Evolutionary conservation across 2,113 vertebrate species (phyloP), one percentile per base, ranked within the genome.

Genomic region (Prinia subflava): DNA sequence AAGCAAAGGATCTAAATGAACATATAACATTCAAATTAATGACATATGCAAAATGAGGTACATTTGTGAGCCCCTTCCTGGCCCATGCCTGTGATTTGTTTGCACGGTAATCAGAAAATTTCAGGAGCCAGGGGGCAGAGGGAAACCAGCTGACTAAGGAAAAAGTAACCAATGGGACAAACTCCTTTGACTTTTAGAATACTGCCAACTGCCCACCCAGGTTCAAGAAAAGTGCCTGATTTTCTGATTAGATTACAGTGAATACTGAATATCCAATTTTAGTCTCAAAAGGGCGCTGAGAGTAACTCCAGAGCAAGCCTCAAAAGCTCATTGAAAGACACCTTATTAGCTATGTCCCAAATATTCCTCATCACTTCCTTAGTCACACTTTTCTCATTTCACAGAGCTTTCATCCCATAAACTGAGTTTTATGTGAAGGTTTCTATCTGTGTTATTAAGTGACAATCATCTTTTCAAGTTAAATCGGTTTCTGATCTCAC

Each of bases 271-370:
- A 28, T 81, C 46, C 27, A 52, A 1, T 39, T 82, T 62, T 50
- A 67, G 7, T 39, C 25, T 81, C 42, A 21, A 81, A 37, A 83
- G 7, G 15, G 6, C 0, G 0, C 23, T 74, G 30, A 37, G 11
- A 62, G 12, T n/a, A 82, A 59, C 21, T 65, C 64, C 21, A 85
- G 13, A 2, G 1, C 21, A 52, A 33, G 5, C 19, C 24, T 15
- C 13, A 63, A 89, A 44, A 77, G 3, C 27, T 67, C 2, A 0
- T 42, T 82, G 33, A 59, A 87, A 56, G 46, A 18, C 7, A 53
- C 4, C 4, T 79, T 80, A 39, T 46, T 69, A 76, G 9, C 37
- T 12, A 8, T 7, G 2, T 55, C 37, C 78, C 56, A 65, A 69
- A 83, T 77, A 37, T 3, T 55, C 19, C 9, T 87, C 25, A 75